Evolutionary conservation across 2,113 vertebrate species (phyloP).

Genomic region (Charadrius vociferus): DNA sequence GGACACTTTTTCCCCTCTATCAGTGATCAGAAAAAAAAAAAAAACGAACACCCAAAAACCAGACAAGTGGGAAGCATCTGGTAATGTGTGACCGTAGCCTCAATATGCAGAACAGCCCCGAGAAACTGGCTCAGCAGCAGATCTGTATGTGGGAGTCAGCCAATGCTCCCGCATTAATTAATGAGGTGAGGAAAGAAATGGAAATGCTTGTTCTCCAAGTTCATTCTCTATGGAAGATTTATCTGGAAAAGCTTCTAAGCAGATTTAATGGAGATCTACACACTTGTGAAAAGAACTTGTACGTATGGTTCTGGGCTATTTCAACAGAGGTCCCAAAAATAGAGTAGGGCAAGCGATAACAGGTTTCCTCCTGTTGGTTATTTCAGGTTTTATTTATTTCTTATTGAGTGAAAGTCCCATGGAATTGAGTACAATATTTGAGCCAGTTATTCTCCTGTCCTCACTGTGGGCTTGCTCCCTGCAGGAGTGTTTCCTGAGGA

Average conservation of each 20-base stretch:
- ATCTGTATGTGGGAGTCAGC: conserved; percentile 7
- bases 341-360: not conserved
- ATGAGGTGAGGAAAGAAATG: conserved; percentile 17
- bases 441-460: not conserved
- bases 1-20: not conserved
- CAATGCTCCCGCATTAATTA: not conserved
- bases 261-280: not conserved
- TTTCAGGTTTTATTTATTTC: not conserved
- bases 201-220: not conserved
- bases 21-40: not conserved
- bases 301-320: not conserved
- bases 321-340: not conserved
- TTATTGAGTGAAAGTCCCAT: not conserved
- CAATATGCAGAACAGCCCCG: not conserved
- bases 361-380: not conserved
- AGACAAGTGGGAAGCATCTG: not conserved
- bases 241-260: conserved; percentile 7
- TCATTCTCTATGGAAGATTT: not conserved
- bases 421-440: not conserved
- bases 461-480: rapidly evolving
- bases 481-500: not conserved
- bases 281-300: not conserved
- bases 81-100: not conserved
- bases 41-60: no score
- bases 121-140: conserved; percentile 1